phyloP scores from a whole-genome alignment of 2,113 vertebrate species.

The Microtus ochrogaster region DNA sequence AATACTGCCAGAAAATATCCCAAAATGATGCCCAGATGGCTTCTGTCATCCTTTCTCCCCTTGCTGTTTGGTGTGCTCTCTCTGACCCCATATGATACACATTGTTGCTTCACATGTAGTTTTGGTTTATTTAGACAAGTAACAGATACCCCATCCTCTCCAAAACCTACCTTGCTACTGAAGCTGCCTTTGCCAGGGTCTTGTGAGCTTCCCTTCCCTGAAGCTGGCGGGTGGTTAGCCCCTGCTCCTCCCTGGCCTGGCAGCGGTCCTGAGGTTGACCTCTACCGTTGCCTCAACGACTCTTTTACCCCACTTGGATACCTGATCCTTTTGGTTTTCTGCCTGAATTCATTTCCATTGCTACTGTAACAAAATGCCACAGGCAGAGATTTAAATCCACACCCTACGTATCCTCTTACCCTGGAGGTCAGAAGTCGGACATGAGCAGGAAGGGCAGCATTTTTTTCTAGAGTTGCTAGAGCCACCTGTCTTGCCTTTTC shows the following conservation, averaged over 20 bases:
- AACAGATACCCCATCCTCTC: not conserved
- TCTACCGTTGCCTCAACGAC: not conserved
- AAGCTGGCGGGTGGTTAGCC: rapidly evolving
- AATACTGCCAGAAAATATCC: not conserved
- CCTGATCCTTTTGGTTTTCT: not conserved
- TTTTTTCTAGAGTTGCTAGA: not conserved
- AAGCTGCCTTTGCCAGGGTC: not conserved
- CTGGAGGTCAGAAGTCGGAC: not conserved
- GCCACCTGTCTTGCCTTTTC: not conserved
- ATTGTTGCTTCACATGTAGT: no score
- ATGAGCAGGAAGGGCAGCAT: not conserved
- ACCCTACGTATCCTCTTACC: not conserved
- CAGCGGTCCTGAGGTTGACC: not conserved
- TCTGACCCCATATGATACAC: not conserved
- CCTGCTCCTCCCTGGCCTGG: not conserved
- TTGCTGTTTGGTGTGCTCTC: not conserved
- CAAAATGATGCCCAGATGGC: not conserved
- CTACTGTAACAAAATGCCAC: not conserved
- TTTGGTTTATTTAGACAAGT: not conserved
- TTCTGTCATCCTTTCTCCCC: not conserved
- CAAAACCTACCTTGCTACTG: not conserved
- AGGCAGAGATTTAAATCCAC: not conserved
- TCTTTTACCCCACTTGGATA: not conserved
- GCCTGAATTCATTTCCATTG: not conserved
- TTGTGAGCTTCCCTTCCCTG: not conserved